These are phyloP conservation scores for Stenchaetothrips biformis DNA, from an alignment of 2,888 invertebrate genomes.

Conservation along the genomic window DNA sequence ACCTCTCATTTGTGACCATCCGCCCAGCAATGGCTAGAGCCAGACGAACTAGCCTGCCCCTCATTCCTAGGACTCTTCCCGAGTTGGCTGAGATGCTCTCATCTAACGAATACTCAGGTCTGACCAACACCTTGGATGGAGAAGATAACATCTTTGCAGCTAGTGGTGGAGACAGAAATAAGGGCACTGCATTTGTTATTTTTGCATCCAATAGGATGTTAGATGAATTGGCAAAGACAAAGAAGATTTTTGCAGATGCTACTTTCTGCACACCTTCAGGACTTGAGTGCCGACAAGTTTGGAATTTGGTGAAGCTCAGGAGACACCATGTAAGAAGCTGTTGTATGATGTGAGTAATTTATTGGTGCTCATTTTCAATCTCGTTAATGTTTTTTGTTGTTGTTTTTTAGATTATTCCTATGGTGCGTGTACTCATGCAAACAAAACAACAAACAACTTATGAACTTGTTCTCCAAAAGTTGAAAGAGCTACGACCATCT, in stretches of 20 bases:
- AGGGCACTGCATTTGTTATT: not conserved
- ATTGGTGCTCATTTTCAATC: not conserved
- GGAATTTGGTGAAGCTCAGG: not conserved
- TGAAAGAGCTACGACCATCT: not conserved
- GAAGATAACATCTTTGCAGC: not conserved
- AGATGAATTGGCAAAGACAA: not conserved
- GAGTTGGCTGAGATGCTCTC: not conserved
- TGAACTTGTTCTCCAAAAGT: not conserved
- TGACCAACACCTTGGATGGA: not conserved
- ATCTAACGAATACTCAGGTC: not conserved
- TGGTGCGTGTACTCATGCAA: not conserved
- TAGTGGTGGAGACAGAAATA: not conserved
- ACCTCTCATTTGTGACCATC: not conserved
- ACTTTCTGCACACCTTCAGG: not conserved
- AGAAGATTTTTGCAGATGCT: not conserved
- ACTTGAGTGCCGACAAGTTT: not conserved
- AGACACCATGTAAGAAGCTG: not conserved
- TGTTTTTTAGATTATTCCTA: not conserved
- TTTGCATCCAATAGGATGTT: not conserved
- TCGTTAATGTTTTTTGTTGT: not conserved
- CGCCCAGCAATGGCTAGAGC: not conserved
- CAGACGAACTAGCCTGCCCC: not conserved
- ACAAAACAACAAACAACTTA: not conserved
- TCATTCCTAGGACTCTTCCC: not conserved
- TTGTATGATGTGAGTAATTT: not conserved